These are phyloP conservation scores for Lytechinus pictus DNA, from an alignment of 35 echinoderm and acorn worm genomes.

Conservation along the genomic window DNA sequence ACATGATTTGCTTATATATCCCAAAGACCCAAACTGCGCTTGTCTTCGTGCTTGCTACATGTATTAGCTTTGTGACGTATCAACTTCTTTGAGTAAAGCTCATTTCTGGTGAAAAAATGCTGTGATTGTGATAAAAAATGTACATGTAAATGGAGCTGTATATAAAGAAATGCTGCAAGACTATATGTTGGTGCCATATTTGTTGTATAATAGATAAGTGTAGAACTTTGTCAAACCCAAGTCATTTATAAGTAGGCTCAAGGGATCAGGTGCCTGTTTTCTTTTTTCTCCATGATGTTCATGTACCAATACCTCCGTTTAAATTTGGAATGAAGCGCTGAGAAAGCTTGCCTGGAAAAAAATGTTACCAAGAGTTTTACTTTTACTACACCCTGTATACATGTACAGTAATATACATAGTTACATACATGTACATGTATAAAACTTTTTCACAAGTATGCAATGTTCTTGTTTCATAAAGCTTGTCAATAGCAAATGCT, in stretches of 20 bases:
- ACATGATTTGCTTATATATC: slow-evolving; percentile 31
- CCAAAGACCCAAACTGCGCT: neutral
- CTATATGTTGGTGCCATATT: slow-evolving; percentile 17
- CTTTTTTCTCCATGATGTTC: neutral
- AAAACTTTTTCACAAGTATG: too few relatives aligned
- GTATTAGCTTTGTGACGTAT: neutral
- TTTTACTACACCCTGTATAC: too few relatives aligned
- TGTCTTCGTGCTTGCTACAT: neutral
- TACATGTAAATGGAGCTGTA: neutral
- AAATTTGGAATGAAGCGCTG: too few relatives aligned
- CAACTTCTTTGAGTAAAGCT: neutral
- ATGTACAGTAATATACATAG: too few relatives aligned
- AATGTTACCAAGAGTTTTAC: too few relatives aligned
- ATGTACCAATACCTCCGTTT: neutral
- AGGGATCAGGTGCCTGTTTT: neutral
- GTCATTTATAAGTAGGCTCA: neutral
- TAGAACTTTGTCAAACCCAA: neutral
- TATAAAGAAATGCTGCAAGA: slow-evolving; percentile 45
- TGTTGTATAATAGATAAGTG: neutral
- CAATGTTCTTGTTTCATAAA: too few relatives aligned
- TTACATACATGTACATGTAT: too few relatives aligned
- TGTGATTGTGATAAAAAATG: slow-evolving; percentile 28
- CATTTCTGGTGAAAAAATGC: neutral
- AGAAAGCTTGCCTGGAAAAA: too few relatives aligned
- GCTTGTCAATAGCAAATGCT: too few relatives aligned